Evolutionary conservation across 2,888 invertebrate genomes (phyloP).

Genomic region (Sinhomidia bicolor): DNA sequence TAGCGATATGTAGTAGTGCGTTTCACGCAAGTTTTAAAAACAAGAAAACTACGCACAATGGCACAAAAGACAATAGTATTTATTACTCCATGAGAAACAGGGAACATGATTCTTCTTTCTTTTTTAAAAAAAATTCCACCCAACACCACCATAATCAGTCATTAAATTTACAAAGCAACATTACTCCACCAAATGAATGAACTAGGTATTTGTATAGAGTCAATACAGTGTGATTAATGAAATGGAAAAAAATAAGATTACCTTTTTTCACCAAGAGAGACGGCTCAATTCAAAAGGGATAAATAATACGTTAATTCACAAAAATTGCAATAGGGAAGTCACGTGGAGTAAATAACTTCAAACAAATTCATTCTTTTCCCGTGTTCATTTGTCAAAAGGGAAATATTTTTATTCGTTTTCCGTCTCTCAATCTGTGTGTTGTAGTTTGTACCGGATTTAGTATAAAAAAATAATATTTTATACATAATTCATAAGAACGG

Average conservation of each 20-base stretch:
- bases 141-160: background rate
- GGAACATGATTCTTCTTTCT: too few relatives aligned
- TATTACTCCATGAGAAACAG: background rate
- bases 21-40: too few relatives aligned
- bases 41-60: background rate
- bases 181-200: background rate
- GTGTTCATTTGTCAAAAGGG: background rate
- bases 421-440: background rate
- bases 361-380: background rate
- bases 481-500: too few relatives aligned
- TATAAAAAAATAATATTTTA: conserved; percentile 3
- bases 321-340: background rate
- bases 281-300: background rate
- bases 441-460: conserved; percentile 8
- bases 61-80: background rate
- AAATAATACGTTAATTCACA: background rate
- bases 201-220: too few relatives aligned
- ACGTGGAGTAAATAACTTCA: background rate
- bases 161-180: background rate
- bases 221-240: too few relatives aligned
- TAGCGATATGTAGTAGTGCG: background rate
- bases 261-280: background rate
- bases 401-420: background rate
- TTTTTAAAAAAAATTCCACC: background rate
- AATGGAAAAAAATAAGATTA: background rate